phyloP scores from a whole-genome alignment of 2,113 vertebrate genomes.

The Pristiophorus japonicus region DNA sequence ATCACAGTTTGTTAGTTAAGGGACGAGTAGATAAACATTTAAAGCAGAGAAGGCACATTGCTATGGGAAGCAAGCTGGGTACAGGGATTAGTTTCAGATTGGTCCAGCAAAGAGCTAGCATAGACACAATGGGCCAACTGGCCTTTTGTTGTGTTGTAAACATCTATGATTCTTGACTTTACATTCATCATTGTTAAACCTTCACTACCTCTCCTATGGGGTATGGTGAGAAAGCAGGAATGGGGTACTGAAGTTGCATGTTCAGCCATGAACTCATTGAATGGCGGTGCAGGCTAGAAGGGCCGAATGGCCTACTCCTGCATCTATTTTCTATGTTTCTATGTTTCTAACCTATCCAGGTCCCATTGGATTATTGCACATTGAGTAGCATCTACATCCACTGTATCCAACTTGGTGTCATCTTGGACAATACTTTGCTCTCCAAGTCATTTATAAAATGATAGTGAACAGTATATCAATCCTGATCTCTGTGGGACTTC shows the following conservation, averaged over 20 bases:
- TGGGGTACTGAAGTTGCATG: no score
- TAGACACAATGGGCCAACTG: not conserved
- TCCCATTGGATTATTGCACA: not conserved
- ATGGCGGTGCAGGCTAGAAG: no score
- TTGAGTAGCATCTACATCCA: not conserved
- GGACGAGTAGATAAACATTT: not conserved
- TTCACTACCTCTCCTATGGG: not conserved
- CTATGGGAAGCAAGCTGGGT: not conserved
- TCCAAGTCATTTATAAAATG: not conserved
- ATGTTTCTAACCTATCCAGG: no score
- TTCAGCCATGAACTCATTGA: no score
- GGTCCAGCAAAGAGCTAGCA: not conserved
- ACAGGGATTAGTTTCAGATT: not conserved
- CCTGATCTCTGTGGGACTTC: not conserved
- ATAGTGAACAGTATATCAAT: not conserved
- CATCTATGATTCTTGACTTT: not conserved
- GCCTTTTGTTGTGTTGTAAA: not conserved
- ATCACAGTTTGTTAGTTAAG: not conserved
- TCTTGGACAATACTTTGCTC: not conserved
- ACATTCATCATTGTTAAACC: not conserved
- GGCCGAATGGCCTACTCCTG: no score
- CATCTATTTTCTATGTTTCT: no score
- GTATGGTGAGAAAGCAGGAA: no score
- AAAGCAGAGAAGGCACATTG: not conserved
- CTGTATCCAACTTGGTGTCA: not conserved